phyloP scores from a whole-genome alignment of 1,140 invertebrate species.

The Bombus superbus region DNA sequence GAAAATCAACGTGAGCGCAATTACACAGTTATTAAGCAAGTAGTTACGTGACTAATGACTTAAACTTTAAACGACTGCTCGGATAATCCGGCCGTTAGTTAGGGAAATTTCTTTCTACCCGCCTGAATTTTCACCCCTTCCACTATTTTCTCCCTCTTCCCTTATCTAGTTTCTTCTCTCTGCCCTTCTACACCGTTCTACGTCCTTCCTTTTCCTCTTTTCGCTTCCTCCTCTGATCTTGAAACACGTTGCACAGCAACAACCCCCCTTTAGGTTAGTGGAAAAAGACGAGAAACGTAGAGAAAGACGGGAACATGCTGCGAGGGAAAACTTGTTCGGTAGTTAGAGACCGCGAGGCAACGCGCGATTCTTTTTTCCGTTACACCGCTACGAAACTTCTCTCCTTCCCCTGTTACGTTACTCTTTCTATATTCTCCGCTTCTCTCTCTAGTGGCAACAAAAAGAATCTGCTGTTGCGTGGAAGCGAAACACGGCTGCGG shows the following conservation, averaged over 20 bases:
- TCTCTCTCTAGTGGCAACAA: slow-evolving; percentile 21
- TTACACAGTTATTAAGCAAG: slow-evolving; percentile 53
- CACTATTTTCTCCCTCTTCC: neutral
- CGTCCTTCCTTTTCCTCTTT: neutral
- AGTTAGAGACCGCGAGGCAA: slow-evolving; percentile 38
- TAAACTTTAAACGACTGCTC: slow-evolving; percentile 44
- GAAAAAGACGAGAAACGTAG: neutral
- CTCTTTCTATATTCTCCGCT: neutral
- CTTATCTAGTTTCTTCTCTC: too few species aligned
- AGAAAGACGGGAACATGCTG: neutral
- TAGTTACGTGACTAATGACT: slow-evolving; percentile 47
- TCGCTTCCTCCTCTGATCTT: slow-evolving; percentile 31
- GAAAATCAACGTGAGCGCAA: slow-evolving; percentile 6
- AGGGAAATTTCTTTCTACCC: slow-evolving; percentile 36
- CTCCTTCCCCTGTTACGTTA: neutral
- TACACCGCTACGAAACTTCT: neutral
- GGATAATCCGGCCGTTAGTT: slow-evolving; percentile 23
- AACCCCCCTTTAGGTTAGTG: neutral
- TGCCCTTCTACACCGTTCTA: neutral
- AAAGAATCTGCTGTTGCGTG: slow-evolving; percentile 41
- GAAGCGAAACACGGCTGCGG: slow-evolving; percentile 23
- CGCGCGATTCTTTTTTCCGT: slow-evolving; percentile 26
- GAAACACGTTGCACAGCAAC: slow-evolving; percentile 18
- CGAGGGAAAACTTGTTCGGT: slow-evolving; percentile 48
- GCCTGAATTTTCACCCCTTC: neutral